Evolutionary conservation across 2,888 invertebrate species (phyloP).

Genomic region (Agelastica alni): DNA sequence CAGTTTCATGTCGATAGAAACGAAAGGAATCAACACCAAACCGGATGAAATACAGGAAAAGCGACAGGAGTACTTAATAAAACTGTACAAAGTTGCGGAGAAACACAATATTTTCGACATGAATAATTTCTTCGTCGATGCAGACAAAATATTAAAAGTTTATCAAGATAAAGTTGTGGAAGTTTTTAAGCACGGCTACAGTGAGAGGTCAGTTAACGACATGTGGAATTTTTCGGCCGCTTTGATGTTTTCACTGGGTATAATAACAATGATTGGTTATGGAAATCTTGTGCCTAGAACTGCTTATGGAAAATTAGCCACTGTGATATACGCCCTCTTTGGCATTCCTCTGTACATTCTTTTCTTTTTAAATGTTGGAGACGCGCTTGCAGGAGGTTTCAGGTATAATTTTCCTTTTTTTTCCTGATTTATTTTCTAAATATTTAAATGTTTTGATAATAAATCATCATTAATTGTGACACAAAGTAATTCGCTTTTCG

Average conservation of each 20-base stretch:
- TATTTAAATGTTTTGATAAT: background rate
- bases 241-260: slow-evolving; percentile 84
- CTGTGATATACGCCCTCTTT: slow-evolving; percentile 84
- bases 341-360: slow-evolving; percentile 86
- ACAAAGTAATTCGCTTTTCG: no score
- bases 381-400: slow-evolving; percentile 80
- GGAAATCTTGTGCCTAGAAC: slow-evolving; percentile 85
- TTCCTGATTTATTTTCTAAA: background rate
- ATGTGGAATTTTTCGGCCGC: slow-evolving; percentile 88
- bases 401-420: no score
- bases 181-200: slow-evolving; percentile 69
- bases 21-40: slow-evolving; percentile 48
- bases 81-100: slow-evolving; percentile 69
- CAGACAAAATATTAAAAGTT: slow-evolving; percentile 64
- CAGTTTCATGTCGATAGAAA: slow-evolving; percentile 78
- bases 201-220: slow-evolving; percentile 68
- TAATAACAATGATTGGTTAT: slow-evolving; percentile 92
- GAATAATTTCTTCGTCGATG: slow-evolving; percentile 64
- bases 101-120: slow-evolving; percentile 72
- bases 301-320: slow-evolving; percentile 79
- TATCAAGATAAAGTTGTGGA: slow-evolving; percentile 73
- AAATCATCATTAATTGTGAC: no score
- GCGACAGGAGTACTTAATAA: slow-evolving; percentile 63
- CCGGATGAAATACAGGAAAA: slow-evolving; percentile 41
- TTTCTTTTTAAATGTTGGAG: slow-evolving; percentile 89